Conservation (phyloP, 2,888 invertebrate species). For the Tridacna gigas region DNA sequence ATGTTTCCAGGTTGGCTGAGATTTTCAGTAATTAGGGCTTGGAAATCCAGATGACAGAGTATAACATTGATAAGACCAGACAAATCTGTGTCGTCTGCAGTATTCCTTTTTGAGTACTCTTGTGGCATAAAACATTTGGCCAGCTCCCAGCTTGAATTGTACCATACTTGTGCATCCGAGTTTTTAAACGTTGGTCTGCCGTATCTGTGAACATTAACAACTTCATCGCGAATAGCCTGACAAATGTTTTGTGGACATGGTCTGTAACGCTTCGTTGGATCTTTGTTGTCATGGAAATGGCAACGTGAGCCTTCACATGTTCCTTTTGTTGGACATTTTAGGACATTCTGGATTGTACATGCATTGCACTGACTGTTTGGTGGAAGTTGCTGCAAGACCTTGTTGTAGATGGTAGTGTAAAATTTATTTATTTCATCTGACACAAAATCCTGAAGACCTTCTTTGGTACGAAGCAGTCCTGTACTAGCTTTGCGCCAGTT, state of each 20-base stretch:
- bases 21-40: background rate
- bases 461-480: background rate
- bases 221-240: background rate
- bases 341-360: background rate
- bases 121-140: background rate
- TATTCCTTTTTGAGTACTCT: background rate
- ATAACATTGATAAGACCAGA: background rate
- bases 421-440: background rate
- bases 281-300: background rate
- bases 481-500: background rate
- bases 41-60: background rate
- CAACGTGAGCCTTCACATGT: background rate
- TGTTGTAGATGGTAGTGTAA: background rate
- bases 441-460: background rate
- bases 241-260: constrained; percentile 4
- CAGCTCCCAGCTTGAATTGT: background rate
- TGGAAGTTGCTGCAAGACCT: background rate
- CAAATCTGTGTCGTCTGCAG: background rate
- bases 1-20: background rate
- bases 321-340: background rate
- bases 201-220: background rate
- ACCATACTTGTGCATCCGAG: background rate
- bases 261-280: background rate
- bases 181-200: background rate
- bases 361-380: background rate